These are phyloP conservation scores for Rhinella marina DNA, from an alignment of 2,797 vertebrate species.

Conservation along the genomic window DNA sequence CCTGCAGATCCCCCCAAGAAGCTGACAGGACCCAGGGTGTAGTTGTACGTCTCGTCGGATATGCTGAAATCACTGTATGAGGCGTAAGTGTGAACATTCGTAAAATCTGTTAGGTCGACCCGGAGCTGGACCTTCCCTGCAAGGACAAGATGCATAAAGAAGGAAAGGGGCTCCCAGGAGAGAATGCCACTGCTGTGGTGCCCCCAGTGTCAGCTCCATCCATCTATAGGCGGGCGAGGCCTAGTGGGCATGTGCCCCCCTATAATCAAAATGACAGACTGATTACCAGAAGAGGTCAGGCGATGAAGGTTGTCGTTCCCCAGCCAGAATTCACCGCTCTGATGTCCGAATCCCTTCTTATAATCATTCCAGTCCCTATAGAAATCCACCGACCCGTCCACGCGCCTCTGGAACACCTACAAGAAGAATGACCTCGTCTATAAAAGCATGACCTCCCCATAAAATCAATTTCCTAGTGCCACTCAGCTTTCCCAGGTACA, in stretches of 20 bases:
- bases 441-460: not conserved
- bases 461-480: not conserved
- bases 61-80: conserved; percentile 25
- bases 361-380: conserved; percentile 63
- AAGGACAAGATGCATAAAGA: not conserved
- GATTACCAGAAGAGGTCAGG: conserved; percentile 55
- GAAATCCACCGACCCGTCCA: conserved; percentile 67
- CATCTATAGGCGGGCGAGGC: too few relatives aligned
- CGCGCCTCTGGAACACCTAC: conserved; percentile 67
- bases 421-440: not conserved
- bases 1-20: conserved; percentile 33
- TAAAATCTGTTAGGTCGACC: conserved; percentile 36
- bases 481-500: not conserved
- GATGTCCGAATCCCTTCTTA: conserved; percentile 67
- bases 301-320: conserved; percentile 66
- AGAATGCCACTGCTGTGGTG: too few relatives aligned
- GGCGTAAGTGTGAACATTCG: conserved; percentile 2
- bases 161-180: not conserved
- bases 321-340: conserved; percentile 65
- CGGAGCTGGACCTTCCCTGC: conserved; percentile 32
- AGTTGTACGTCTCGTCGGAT: conserved; percentile 13
- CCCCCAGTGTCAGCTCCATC: not conserved
- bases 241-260: too few relatives aligned
- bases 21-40: not conserved
- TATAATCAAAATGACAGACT: too few relatives aligned